Percentiles rank a stretch among this genome's conserved stretches.
phyloP scores from a whole-genome alignment of 2,113 vertebrate species.

The Mobula birostris region DNA sequence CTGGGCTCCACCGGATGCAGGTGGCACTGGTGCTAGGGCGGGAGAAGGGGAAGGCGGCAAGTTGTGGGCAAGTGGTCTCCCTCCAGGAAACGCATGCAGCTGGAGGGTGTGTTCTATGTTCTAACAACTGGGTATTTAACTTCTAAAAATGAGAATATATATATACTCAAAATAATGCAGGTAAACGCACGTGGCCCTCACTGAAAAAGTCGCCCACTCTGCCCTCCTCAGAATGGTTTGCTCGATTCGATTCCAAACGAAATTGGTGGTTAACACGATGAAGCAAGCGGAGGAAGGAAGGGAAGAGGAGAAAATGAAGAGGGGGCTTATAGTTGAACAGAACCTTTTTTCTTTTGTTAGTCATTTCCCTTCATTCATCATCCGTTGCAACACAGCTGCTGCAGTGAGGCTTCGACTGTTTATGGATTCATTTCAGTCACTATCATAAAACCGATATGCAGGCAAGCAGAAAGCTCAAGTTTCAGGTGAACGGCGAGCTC shows the following conservation, averaged over 20 bases:
- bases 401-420: neutral
- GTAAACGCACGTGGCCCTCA: neutral
- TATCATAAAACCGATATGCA: neutral
- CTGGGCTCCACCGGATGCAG: no score
- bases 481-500: neutral
- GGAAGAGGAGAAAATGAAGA: neutral
- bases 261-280: neutral
- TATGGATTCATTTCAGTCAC: constrained; percentile 9
- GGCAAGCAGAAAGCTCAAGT: neutral
- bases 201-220: no score
- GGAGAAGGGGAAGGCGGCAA: no score
- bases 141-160: neutral
- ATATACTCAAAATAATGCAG: neutral
- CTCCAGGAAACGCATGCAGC: no score
- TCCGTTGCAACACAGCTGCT: constrained; percentile 7
- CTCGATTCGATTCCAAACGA: neutral
- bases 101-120: no score
- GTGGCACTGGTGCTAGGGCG: no score
- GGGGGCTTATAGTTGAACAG: neutral
- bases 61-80: no score
- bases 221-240: neutral
- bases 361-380: constrained; percentile 33
- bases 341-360: constrained; percentile 6
- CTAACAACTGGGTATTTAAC: neutral
- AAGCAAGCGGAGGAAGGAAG: neutral